Base-by-base conservation (phyloP, 2,113 vertebrate species). In the Speoplatyrhinus poulsoni region DNA sequence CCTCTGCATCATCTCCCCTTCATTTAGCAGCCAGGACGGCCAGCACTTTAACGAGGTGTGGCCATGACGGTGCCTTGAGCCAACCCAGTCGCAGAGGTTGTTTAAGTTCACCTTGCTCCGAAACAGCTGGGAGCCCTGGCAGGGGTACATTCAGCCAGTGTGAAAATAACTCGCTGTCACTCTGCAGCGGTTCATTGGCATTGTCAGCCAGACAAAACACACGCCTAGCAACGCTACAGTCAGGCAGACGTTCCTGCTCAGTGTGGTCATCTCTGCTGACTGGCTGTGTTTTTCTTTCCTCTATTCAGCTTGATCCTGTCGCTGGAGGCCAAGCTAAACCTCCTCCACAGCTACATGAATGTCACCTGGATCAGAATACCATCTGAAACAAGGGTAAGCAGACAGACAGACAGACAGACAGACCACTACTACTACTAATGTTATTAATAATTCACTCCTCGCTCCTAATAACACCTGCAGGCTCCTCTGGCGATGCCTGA, bases 261-360 rank as follows among this genome's bases (percentile, higher is more conserved):
- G 11, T 57, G 55, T 26, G 55, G 55, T 57, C 6, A 57, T 6
- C 15, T 3, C n/a, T 54, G n/a, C 52, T n/a, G n/a, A 54, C 52
- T 7, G n/a, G n/a, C 52, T 54, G 52, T 54, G 12, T n/a, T 54
- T 54, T 54, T n/a, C n/a, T 15, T 16, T 16, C 80, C 75, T 66
- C 74, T 77, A 65, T 59, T 61, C 91, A 99, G 98, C 92, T 93
- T 98, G 84, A 98, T 98, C 92, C 92, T 99, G 83, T 99, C 97
- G 60, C 93, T 99, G 82, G 98, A 99, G 90, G 97, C 98, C 90
- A 99, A 99, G 90, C 93, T 99, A 82, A 97, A 95, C 85, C 94
- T 98, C 76, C 94, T 99, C 75, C 98, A 99, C 94, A 99, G 94
- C 95, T 99, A 99, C 91, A 98, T 99, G 98, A 99, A 99, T 91